Conservation (phyloP, 2,888 invertebrate species). For the Colostygia pectinataria region DNA sequence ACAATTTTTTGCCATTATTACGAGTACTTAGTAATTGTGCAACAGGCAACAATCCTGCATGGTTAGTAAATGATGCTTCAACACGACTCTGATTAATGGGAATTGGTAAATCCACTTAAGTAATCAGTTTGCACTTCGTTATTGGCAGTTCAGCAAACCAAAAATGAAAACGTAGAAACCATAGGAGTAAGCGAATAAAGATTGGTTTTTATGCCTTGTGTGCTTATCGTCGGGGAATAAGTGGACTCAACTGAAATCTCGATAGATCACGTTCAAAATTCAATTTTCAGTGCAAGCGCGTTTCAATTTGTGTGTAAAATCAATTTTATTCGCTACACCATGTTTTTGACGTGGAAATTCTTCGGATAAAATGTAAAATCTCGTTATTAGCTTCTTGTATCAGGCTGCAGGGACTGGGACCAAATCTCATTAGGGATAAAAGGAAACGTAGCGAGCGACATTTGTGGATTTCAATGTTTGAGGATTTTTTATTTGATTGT, state of each 20-base stretch:
- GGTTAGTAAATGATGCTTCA: too few species aligned
- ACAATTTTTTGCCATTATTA: too few species aligned
- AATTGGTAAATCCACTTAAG: too few species aligned
- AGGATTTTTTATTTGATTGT: too few species aligned
- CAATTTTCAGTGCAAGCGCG: conserved; percentile 42
- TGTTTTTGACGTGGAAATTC: conserved; percentile 24
- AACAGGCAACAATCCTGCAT: too few species aligned
- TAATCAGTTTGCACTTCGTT: too few species aligned
- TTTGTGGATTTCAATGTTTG: conserved; percentile 22
- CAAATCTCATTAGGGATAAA: conserved; percentile 46
- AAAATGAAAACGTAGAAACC: not conserved
- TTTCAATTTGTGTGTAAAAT: conserved; percentile 30
- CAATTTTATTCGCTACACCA: conserved; percentile 21
- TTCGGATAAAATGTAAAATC: conserved; percentile 31
- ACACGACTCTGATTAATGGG: too few species aligned
- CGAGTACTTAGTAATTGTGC: too few species aligned
- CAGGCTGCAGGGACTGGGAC: conserved; percentile 37
- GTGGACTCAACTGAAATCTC: conserved; percentile 40
- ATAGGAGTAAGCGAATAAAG: not conserved
- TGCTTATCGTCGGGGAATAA: conserved; percentile 29
- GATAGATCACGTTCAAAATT: conserved; percentile 56
- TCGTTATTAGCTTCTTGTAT: conserved; percentile 42
- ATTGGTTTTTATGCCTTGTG: conserved; percentile 7
- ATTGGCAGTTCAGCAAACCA: not conserved
- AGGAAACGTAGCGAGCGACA: conserved; percentile 34